Base-by-base conservation (phyloP, 2,113 vertebrate genomes). In the Buteo buteo region DNA sequence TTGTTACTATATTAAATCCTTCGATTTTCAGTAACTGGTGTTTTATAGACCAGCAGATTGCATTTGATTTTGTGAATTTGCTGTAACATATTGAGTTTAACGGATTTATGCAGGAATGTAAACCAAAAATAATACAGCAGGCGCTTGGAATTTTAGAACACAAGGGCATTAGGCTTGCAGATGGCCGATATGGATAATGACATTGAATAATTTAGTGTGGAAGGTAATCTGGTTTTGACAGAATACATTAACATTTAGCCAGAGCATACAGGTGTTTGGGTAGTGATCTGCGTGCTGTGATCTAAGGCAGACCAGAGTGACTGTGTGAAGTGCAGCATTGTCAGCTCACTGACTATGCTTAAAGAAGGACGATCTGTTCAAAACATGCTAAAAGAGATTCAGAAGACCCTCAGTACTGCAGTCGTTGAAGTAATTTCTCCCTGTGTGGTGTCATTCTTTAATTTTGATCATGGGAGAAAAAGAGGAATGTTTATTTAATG, bases 31-130 rank as follows among this genome's bases (percentile, higher is more conserved):
- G 97, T 97, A 97, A 97, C 97, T 52, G 77, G 55, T 98, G 95
- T 96, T 98, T 98, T 98, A 97, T 98, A 98, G 97, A 91, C 94
- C 96, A 91, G 95, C 98, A 98, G 98, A 98, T 98, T 98, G 98
- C 97, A 36, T 98, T 98, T 97, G 98, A 97, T 98, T 98, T 97
- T 95, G 97, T 98, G 97, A 97, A 98, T 98, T 98, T 90, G 91
- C 65, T 69, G 93, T 92, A 97, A 94, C 98, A 98, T 98, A 98
- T 98, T 98, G 97, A 97, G 95, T 92, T 96, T 95, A 97, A 97
- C 57, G 96, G 96, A 98, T 98, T 98, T 98, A 98, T 98, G 96
- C 96, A 90, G 97, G 96, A 97, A 98, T 93, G 95, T 98, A 97
- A 98, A 98, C 94, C 97, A 97, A 97, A 98, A 98, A 98, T 97